Base-by-base conservation (phyloP, 2,888 invertebrate species). In the Drosophila seclusa region DNA sequence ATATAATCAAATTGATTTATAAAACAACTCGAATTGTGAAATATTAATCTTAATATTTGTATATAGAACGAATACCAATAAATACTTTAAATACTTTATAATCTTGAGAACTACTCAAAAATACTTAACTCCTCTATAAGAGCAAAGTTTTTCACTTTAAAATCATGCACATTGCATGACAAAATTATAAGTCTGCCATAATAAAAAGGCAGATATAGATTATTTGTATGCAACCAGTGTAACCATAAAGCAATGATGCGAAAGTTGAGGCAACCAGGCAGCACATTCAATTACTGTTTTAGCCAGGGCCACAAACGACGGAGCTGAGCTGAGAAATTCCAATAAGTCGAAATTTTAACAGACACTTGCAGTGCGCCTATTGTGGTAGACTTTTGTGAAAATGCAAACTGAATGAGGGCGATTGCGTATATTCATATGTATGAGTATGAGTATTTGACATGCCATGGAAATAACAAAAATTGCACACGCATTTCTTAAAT, bases 401-500 rank as follows among this genome's bases (percentile, higher is more conserved):
- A 45, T 68, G 38, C 34, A 52, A 53, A 29, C 57, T 59, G 76
- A 77, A 73, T 73, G 55, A 18, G 18, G 29, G 38, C 53, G 53
- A 70, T 78, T 63, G 68, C 55, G 63, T 66, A 82, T 53, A 71
- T 65, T 64, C 52, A 74, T 71, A 68, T 11, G 62, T 83, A 34
- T 21, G 10, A 32, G 62, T 83, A 34, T 21, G 10, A 32, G 58
- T 36, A 38, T 32, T 16, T 31, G 27, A 29, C 45, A 58, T 72
- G 68, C 58, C 42, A 68, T 52, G 58, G 24, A 75, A 67, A 78
- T 70, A 61, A 31, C 77, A 68, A 71, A 74, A 68, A 78, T 74
- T 67, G 70, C 74, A 67, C 61, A 80, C 67, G 74, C 62, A 81
- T 75, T 83, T 81, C 65, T 55, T n/a, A 75, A 76, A 85, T 85